Evolutionary conservation across 2,113 vertebrate species (phyloP).

Genomic region (Hemiscyllium ocellatum): DNA sequence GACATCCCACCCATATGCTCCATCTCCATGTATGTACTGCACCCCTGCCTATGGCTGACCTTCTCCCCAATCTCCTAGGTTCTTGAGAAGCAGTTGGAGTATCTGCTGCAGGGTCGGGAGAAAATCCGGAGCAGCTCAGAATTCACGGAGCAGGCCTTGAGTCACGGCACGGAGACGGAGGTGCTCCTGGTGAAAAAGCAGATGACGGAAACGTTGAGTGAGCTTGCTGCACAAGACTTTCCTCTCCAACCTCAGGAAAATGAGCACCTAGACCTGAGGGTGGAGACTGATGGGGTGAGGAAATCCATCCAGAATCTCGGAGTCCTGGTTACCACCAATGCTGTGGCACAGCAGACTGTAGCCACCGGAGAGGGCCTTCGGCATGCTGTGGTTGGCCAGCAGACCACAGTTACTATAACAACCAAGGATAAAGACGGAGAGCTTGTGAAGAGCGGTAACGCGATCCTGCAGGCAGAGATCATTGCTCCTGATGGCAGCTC

Average conservation of each 20-base stretch:
- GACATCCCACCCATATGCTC: too few relatives aligned
- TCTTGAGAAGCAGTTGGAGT: constrained; percentile 77
- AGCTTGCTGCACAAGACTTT: constrained; percentile 71
- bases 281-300: constrained; percentile 81
- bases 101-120: constrained; percentile 81
- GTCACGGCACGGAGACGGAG: constrained; percentile 79
- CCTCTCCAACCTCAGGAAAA: constrained; percentile 84
- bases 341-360: constrained; percentile 81
- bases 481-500: constrained; percentile 57
- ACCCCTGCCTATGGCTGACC: background rate
- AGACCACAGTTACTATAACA: constrained; percentile 78
- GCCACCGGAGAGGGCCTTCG: constrained; percentile 87
- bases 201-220: constrained; percentile 83
- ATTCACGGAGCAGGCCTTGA: constrained; percentile 87
- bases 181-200: constrained; percentile 89
- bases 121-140: constrained; percentile 88
- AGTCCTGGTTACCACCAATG: constrained; percentile 77
- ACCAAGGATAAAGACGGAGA: constrained; percentile 91
- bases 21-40: background rate
- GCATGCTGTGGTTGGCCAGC: constrained; percentile 80
- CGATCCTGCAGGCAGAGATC: constrained; percentile 69
- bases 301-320: constrained; percentile 90
- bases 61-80: constrained; percentile 56
- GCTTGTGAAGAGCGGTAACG: constrained; percentile 80
- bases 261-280: constrained; percentile 77